Conservation (phyloP, 37 sponge, comb jelly and placozoan genomes). For the Geodia barretti region DNA sequence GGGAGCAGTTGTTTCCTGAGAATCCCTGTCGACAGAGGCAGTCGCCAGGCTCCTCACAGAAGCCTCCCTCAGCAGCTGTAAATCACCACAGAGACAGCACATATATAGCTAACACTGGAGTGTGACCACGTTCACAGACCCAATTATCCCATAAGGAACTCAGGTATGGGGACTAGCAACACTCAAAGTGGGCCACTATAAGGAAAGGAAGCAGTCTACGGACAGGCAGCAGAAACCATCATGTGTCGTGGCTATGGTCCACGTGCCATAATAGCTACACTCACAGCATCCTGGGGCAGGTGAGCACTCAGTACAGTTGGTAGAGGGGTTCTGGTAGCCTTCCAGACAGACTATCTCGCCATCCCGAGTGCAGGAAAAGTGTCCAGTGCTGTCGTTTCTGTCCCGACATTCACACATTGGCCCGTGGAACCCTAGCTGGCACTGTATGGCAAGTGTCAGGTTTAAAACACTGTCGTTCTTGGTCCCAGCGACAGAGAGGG, state of each 20-base stretch:
- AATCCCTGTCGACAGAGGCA: too few relatives aligned
- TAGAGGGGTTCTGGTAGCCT: conserved; percentile 8
- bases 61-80: too few relatives aligned
- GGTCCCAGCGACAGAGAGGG: neutral
- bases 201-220: neutral
- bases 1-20: too few relatives aligned
- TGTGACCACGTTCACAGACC: too few relatives aligned
- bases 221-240: neutral
- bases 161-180: too few relatives aligned
- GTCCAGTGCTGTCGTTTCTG: conserved; percentile 14
- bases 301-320: conserved; percentile 12
- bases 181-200: neutral
- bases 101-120: neutral
- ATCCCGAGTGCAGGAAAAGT: conserved; percentile 10
- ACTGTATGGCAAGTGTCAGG: neutral
- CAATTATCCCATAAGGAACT: neutral
- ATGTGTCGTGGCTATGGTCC: neutral
- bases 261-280: too few relatives aligned
- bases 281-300: neutral
- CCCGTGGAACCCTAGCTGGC: neutral
- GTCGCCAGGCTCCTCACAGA: too few relatives aligned
- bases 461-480: neutral
- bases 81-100: neutral
- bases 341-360: conserved; percentile 11
- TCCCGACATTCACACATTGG: neutral